Evolutionary conservation across 2,113 vertebrate genomes (phyloP).

Genomic region (Microcebus tavaratra): DNA sequence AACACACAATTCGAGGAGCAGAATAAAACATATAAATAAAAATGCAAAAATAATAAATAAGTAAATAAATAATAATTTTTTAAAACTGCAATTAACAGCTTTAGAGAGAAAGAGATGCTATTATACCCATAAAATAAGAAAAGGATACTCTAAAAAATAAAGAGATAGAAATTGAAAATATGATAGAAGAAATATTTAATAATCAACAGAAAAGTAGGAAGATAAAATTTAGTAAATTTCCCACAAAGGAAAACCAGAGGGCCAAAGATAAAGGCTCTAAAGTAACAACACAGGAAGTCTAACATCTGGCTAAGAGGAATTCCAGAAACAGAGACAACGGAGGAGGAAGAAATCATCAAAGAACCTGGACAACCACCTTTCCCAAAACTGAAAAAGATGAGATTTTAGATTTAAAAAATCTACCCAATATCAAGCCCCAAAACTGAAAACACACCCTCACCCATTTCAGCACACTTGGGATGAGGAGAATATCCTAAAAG

Average conservation of each 20-base stretch:
- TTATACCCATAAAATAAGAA: neutral
- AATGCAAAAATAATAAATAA: neutral
- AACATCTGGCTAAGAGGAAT: neutral
- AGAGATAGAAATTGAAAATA: neutral
- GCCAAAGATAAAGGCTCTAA: neutral
- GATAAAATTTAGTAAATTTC: neutral
- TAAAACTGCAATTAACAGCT: neutral
- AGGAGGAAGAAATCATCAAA: neutral
- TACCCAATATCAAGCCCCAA: neutral
- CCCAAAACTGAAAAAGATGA: neutral
- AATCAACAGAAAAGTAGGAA: neutral
- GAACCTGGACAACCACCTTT: neutral
- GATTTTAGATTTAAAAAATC: neutral
- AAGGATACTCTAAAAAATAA: neutral
- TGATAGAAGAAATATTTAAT: neutral
- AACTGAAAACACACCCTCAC: neutral
- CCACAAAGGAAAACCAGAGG: neutral
- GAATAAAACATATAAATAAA: neutral
- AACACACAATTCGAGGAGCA: neutral
- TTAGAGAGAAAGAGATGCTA: neutral
- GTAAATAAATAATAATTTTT: no score
- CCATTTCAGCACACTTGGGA: neutral
- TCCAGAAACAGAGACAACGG: neutral
- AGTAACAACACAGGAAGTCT: neutral
- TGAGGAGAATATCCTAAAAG: neutral